phyloP scores from a whole-genome alignment of 2,797 vertebrate species.

The Coregonus sp. region DNA sequence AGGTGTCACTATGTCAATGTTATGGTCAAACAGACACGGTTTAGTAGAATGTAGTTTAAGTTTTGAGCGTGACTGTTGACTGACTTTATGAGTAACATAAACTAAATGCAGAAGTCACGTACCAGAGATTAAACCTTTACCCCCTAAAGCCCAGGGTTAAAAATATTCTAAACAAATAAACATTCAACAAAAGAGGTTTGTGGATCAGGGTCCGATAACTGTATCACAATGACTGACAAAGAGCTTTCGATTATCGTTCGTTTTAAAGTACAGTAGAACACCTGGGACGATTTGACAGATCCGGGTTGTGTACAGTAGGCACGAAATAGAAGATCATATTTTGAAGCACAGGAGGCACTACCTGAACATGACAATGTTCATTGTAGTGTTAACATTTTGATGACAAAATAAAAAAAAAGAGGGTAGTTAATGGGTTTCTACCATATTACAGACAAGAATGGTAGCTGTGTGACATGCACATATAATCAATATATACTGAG shows the following conservation, averaged over 20 bases:
- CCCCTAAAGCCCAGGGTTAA: neutral
- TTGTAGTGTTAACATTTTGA: neutral
- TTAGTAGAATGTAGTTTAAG: neutral
- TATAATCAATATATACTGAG: constrained; percentile 25
- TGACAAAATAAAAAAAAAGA: neutral
- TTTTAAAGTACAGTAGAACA: neutral
- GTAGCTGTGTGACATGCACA: constrained; percentile 14
- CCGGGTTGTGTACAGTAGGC: too few species aligned
- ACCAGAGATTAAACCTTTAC: constrained; percentile 2
- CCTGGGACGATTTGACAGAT: neutral
- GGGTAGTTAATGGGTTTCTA: constrained; percentile 26
- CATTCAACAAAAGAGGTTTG: neutral
- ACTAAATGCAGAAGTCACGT: neutral
- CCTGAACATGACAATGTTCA: neutral
- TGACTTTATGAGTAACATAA: constrained; percentile 2
- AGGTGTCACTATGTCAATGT: neutral
- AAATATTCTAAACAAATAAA: neutral
- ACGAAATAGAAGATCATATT: neutral
- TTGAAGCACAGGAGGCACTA: neutral
- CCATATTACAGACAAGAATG: constrained; percentile 11
- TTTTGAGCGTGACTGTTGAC: neutral
- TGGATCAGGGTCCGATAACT: neutral
- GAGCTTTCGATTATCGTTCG: neutral
- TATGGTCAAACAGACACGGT: neutral
- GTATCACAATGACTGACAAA: neutral